These are phyloP conservation scores for Tridacna gigas DNA, from an alignment of 2,888 invertebrate genomes.

Conservation along the genomic window DNA sequence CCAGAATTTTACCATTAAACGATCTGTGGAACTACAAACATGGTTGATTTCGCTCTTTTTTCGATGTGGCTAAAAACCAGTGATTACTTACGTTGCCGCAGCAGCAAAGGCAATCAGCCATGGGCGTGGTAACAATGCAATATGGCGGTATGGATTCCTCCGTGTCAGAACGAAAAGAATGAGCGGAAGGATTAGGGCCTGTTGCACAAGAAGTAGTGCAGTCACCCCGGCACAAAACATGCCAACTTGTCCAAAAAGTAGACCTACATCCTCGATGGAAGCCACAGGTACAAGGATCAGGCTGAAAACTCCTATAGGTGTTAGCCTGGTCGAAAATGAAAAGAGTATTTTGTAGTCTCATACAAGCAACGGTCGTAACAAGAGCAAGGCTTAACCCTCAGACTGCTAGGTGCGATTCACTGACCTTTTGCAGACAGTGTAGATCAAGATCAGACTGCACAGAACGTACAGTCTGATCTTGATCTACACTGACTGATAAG, in stretches of 20 bases:
- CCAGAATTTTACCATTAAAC: too few species aligned
- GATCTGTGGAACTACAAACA: too few species aligned
- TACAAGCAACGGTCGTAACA: too few species aligned
- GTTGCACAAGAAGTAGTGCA: slow-evolving; percentile 72
- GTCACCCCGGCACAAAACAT: slow-evolving; percentile 69
- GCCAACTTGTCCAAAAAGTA: slow-evolving; percentile 61
- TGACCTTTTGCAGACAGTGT: too few species aligned
- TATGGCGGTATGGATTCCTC: slow-evolving; percentile 72
- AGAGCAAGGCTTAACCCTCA: too few species aligned
- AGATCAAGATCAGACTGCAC: too few species aligned
- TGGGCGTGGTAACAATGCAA: slow-evolving; percentile 65
- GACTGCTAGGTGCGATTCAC: too few species aligned
- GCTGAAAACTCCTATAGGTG: slow-evolving; percentile 65
- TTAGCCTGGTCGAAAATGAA: slow-evolving; percentile 46
- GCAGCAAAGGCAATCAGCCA: slow-evolving; percentile 77
- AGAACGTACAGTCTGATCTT: too few species aligned
- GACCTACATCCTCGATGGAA: slow-evolving; percentile 44
- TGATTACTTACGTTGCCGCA: slow-evolving; percentile 78
- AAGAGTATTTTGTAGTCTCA: too few species aligned
- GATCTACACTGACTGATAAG: too few species aligned
- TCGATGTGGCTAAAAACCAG: too few species aligned
- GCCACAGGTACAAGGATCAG: slow-evolving; percentile 65
- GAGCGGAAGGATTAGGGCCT: slow-evolving; percentile 72
- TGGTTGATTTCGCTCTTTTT: too few species aligned
- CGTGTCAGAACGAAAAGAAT: slow-evolving; percentile 70